Base-by-base conservation (phyloP, 1,140 invertebrate species). In the Bacillus rossius region DNA sequence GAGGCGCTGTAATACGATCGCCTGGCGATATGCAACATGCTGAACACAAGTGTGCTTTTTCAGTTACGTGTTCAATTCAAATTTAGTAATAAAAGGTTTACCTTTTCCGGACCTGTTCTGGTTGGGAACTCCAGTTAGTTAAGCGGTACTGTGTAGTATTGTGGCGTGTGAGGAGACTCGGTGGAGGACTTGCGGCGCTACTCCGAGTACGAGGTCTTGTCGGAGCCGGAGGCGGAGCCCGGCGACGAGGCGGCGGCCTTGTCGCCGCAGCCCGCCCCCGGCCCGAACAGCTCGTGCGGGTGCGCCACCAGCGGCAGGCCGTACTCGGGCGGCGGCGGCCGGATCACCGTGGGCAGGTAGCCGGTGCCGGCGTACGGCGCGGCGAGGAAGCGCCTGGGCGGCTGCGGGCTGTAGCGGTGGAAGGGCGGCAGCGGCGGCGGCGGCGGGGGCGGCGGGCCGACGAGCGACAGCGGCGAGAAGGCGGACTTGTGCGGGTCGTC, bases 321-420 rank as follows among this genome's bases (percentile, higher is more conserved):
- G 38, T 59, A 55, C 16, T 64, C 62, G 4, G 57, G 49, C 3
- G 49, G 47, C 22, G 77, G 78, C 13, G 88, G 85, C 59, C 86
- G 75, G 48, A 91, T 86, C 1, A 91, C 85, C 0, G 87, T 88
- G 0, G 88, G 85, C 51, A 91, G 71, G 68, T 90, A 91, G 0
- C 87, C 88, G 0, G 88, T 90, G 2, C 88, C 88, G 23, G 85
- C 83, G 67, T 90, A 91, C 0, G 87, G 88, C 0, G 88, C 87
- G 0, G 87, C 84, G 0, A 91, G 75, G 68, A 91, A 90, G 53
- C 88, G 79, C 63, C 84, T 75, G 8, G 83, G 81, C 22, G 80
- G 76, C 38, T 59, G 49, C 38, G 79, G 73, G 55, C 75, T 75
- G 70, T 73, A 71, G 70, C 72, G 60, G 61, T 41, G 61, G 54